Percentiles rank a stretch among this genome's conserved stretches.
phyloP scores from a whole-genome alignment of 2,113 vertebrate species.

The Podarcis raffonei region DNA sequence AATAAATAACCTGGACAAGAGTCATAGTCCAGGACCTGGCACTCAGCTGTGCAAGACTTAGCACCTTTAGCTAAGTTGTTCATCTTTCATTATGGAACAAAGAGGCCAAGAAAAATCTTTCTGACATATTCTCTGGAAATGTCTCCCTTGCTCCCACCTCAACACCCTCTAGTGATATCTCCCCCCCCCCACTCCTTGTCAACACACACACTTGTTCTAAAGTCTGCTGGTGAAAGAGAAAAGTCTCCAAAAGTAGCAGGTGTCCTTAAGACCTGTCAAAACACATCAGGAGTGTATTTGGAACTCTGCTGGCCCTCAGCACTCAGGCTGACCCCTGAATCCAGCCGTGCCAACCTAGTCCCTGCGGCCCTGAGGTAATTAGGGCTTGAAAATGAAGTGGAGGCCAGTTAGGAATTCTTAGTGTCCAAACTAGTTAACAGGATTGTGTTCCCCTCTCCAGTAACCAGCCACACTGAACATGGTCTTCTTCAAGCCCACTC shows the following conservation, averaged over 20 bases:
- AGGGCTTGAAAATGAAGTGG: conserved; percentile 16
- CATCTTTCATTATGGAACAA: background rate
- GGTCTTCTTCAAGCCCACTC: background rate
- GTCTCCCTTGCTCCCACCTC: conserved; percentile 56
- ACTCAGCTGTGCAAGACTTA: background rate
- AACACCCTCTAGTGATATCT: conserved; percentile 59
- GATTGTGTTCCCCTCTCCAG: background rate
- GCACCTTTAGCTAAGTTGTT: background rate
- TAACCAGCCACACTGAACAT: fast-evolving
- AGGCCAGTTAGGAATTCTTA: conserved; percentile 2
- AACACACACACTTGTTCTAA: conserved; percentile 17
- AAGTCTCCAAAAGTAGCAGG: conserved; percentile 58
- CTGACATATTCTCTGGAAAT: conserved; percentile 41
- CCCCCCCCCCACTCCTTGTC: conserved; percentile 58
- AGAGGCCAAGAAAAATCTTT: conserved; percentile 29
- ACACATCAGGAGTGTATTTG: conserved; percentile 52
- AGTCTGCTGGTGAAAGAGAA: conserved; percentile 33
- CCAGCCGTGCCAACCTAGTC: conserved; percentile 34
- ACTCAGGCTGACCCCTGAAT: conserved; percentile 20
- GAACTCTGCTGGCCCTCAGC: conserved; percentile 33
- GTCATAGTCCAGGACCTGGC: background rate
- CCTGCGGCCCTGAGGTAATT: conserved; percentile 37
- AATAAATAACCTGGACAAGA: background rate
- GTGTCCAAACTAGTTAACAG: fast-evolving
- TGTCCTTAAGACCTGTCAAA: conserved; percentile 70